phyloP scores from a whole-genome alignment of 1,140 invertebrate species.

The Holotrichia oblita region DNA sequence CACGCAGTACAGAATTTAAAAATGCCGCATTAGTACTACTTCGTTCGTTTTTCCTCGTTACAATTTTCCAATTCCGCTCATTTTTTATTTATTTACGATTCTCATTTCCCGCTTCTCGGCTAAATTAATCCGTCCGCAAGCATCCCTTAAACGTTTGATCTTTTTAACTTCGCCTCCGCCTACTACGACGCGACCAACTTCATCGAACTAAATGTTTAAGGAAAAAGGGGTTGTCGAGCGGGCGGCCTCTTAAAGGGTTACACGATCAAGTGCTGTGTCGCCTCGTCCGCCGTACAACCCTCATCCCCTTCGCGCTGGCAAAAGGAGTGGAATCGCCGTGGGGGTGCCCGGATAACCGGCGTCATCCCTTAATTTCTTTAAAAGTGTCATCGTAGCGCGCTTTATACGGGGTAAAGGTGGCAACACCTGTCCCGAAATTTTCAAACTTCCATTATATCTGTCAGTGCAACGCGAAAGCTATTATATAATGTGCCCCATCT shows the following conservation, averaged over 20 bases:
- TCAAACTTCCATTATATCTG: slow-evolving; percentile 47
- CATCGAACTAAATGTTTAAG: slow-evolving; percentile 36
- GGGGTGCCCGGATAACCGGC: slow-evolving; percentile 9
- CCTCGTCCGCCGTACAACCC: background rate
- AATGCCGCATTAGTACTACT: background rate
- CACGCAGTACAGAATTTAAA: background rate
- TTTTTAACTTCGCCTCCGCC: slow-evolving; percentile 11
- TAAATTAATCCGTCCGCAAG: slow-evolving; percentile 36
- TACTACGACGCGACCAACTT: background rate
- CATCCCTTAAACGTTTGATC: slow-evolving; percentile 36
- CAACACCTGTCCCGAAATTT: slow-evolving; percentile 46
- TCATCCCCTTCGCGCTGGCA: background rate
- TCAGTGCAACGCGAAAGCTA: slow-evolving; percentile 43
- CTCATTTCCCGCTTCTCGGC: background rate
- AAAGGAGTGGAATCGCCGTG: background rate
- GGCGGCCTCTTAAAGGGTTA: slow-evolving; percentile 18
- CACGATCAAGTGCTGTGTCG: slow-evolving; percentile 3
- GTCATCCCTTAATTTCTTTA: slow-evolving; percentile 45
- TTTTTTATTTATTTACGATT: slow-evolving; percentile 33
- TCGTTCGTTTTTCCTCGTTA: slow-evolving; percentile 10
- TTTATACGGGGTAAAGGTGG: slow-evolving; percentile 32
- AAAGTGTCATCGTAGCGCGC: slow-evolving; percentile 42
- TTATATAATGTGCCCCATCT: slow-evolving; percentile 31
- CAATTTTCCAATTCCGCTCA: slow-evolving; percentile 29
- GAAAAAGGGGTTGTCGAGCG: background rate